phyloP scores from a whole-genome alignment of 2,113 vertebrate species.

The Gulo gulo region DNA sequence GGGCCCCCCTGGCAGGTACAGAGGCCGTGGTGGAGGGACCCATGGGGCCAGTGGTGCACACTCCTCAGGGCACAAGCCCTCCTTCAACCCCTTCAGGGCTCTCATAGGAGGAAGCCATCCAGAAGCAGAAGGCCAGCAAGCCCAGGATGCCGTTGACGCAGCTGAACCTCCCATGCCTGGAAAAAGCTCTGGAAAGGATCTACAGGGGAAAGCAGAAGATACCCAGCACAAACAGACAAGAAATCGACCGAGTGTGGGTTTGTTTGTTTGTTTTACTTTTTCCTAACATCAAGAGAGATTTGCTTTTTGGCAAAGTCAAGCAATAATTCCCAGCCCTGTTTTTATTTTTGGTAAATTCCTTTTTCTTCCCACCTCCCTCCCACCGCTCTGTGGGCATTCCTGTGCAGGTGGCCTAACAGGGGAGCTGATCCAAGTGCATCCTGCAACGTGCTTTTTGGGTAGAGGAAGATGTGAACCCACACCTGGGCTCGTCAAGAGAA shows the following conservation, averaged over 20 bases:
- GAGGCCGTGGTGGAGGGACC: not conserved
- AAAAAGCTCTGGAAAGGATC: not conserved
- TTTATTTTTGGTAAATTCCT: not conserved
- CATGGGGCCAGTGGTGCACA: not conserved
- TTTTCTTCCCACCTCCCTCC: not conserved
- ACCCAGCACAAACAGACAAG: not conserved
- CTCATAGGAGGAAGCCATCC: not conserved
- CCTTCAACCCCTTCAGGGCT: not conserved
- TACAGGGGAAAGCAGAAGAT: not conserved
- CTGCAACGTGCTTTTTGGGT: accelerated
- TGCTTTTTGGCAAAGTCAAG: not conserved
- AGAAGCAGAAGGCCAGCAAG: not conserved
- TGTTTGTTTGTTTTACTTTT: not conserved
- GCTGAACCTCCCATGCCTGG: not conserved
- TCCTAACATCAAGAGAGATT: not conserved
- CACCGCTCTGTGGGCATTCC: not conserved
- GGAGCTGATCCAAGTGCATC: not conserved
- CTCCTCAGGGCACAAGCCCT: not conserved
- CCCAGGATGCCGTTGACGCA: accelerated
- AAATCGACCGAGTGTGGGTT: too few relatives aligned
- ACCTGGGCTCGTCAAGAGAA: not conserved
- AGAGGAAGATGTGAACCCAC: not conserved
- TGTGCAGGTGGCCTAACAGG: not conserved
- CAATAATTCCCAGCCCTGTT: not conserved
- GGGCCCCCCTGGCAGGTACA: not conserved